A percentile compares a stretch with the other conserved stretches of the same genome.
These are phyloP conservation scores for Abramis brama DNA, from an alignment of 2,113 vertebrate species.

Conservation along the genomic window DNA sequence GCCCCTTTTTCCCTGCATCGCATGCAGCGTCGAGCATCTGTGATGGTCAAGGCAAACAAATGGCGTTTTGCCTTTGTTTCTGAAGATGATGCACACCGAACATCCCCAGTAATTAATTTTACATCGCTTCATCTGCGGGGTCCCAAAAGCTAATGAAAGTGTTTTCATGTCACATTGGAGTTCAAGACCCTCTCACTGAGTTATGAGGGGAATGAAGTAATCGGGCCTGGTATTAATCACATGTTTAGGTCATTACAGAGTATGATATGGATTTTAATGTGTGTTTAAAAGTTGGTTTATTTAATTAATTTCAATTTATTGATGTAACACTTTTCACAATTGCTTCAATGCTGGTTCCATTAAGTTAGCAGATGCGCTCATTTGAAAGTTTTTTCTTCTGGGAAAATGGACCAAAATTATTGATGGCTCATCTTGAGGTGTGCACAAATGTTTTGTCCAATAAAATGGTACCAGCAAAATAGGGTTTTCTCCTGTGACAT, in stretches of 20 bases:
- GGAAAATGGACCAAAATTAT: neutral
- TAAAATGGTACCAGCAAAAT: neutral
- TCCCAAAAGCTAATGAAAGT: slow-evolving; percentile 73
- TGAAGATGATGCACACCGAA: slow-evolving; percentile 71
- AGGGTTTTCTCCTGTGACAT: neutral
- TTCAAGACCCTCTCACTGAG: slow-evolving; percentile 59
- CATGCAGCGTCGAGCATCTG: slow-evolving; percentile 77
- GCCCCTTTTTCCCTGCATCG: slow-evolving; percentile 77
- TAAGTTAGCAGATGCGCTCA: neutral
- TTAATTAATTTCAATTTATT: neutral
- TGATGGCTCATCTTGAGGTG: neutral
- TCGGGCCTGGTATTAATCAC: slow-evolving; percentile 48
- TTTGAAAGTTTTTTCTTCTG: neutral
- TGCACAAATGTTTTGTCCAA: neutral
- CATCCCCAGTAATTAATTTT: slow-evolving; percentile 79
- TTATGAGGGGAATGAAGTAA: slow-evolving; percentile 51
- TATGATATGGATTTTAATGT: slow-evolving; percentile 30
- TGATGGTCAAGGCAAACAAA: slow-evolving; percentile 80
- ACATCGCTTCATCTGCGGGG: slow-evolving; percentile 71
- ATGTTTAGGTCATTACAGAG: slow-evolving; percentile 6
- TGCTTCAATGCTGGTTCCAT: neutral
- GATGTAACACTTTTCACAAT: neutral
- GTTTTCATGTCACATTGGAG: slow-evolving; percentile 65
- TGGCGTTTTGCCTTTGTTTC: slow-evolving; percentile 78
- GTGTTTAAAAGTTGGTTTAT: slow-evolving; percentile 25